Percentiles rank a stretch among this genome's conserved stretches.
These are phyloP conservation scores for Drosophila robusta DNA, from an alignment of 2,888 invertebrate genomes.

Conservation along the genomic window DNA sequence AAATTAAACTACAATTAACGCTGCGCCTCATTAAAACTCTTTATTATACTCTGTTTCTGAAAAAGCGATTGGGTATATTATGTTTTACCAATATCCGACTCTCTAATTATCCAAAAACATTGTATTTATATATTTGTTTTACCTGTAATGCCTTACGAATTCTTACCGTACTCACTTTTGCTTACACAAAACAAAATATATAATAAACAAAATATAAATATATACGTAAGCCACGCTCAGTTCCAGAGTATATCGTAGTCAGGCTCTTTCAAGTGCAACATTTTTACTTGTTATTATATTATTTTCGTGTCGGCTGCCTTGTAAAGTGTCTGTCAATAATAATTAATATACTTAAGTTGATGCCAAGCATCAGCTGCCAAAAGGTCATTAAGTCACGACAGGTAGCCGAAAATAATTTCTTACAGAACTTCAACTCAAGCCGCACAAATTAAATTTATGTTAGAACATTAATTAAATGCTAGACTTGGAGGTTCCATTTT, in stretches of 20 bases:
- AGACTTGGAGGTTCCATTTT: constrained; percentile 40
- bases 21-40: constrained; percentile 35
- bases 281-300: constrained; percentile 21
- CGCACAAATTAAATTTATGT: constrained; percentile 61
- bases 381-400: constrained; percentile 72
- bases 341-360: constrained; percentile 64
- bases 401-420: constrained; percentile 42
- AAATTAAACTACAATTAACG: constrained; percentile 60
- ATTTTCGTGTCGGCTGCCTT: constrained; percentile 31
- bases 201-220: too few species aligned
- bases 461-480: constrained; percentile 69
- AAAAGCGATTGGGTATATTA: background rate
- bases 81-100: too few species aligned
- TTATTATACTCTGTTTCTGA: constrained; percentile 3
- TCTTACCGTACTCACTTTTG: too few species aligned
- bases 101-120: background rate
- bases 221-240: too few species aligned
- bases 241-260: constrained; percentile 14
- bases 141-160: too few species aligned
- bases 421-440: constrained; percentile 34
- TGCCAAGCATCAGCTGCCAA: constrained; percentile 43
- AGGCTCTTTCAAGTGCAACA: background rate
- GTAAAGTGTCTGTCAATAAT: constrained; percentile 69
- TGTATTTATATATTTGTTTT: background rate
- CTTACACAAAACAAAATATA: too few species aligned